These are phyloP conservation scores for Dasyornis broadbenti DNA, from an alignment of 2,113 vertebrate genomes.

Conservation along the genomic window DNA sequence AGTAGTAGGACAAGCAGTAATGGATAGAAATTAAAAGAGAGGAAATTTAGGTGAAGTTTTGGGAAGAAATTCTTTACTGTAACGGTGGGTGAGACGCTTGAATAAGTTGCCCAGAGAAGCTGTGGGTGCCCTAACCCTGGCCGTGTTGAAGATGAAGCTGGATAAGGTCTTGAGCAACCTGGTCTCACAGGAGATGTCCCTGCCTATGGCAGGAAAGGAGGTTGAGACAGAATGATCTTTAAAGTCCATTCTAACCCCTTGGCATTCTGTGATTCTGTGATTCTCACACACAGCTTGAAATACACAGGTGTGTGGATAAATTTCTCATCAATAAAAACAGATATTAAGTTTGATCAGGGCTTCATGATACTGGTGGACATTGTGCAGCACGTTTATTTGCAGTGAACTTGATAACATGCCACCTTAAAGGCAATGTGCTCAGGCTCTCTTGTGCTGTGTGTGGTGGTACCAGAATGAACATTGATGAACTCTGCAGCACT, in stretches of 20 bases:
- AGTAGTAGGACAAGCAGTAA: too few relatives aligned
- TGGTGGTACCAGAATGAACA: background rate
- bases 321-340: accelerated
- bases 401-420: accelerated
- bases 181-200: background rate
- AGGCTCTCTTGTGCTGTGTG: accelerated
- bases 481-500: accelerated
- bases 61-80: background rate
- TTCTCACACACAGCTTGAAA: background rate
- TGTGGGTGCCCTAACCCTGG: accelerated
- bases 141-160: background rate
- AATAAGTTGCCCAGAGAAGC: background rate
- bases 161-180: too few relatives aligned
- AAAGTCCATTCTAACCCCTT: background rate
- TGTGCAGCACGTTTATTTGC: accelerated
- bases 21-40: background rate
- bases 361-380: background rate
- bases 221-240: too few relatives aligned
- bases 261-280: background rate
- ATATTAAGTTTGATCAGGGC: accelerated
- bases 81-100: background rate
- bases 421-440: accelerated
- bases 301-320: accelerated
- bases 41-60: background rate
- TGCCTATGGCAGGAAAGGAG: background rate